These are phyloP conservation scores for Sinelater perroti DNA, from an alignment of 2,888 invertebrate genomes.

Conservation along the genomic window DNA sequence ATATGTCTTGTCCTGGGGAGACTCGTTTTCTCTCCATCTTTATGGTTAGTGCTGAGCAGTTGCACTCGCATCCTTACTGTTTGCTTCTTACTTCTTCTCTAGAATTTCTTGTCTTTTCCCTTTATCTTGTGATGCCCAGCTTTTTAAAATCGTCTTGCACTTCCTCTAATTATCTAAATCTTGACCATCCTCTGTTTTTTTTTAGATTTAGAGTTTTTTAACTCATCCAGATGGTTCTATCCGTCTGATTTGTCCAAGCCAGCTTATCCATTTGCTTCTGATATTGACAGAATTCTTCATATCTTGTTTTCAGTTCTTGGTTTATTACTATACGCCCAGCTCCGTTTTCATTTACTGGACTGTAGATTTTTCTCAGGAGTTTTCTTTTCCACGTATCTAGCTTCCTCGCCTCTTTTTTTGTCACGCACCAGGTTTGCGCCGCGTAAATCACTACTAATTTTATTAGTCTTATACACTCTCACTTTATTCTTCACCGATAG, in stretches of 20 bases:
- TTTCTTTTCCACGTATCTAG: constrained; percentile 4
- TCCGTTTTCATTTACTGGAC: not conserved
- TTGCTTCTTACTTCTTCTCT: not conserved
- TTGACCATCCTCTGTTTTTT: not conserved
- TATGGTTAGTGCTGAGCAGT: not conserved
- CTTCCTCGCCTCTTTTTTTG: constrained; percentile 9
- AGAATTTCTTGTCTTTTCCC: not conserved
- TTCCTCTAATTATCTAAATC: not conserved
- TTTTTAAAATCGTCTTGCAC: not conserved
- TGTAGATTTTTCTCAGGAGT: constrained; percentile 4
- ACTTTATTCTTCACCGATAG: not conserved
- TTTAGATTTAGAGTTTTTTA: not conserved
- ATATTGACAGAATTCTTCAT: not conserved
- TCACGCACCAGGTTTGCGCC: not conserved
- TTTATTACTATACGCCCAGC: not conserved
- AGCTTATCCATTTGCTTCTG: not conserved
- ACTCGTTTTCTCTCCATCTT: not conserved
- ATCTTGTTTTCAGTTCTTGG: constrained; percentile 3
- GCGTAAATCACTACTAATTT: constrained; percentile 2
- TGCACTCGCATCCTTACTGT: not conserved
- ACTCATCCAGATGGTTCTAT: not conserved
- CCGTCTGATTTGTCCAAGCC: not conserved
- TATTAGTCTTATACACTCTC: constrained; percentile 1
- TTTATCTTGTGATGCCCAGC: not conserved
- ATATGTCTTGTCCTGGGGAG: too few species aligned